Base-by-base conservation (phyloP, 2,888 invertebrate species). In the Drosophila eohydei region DNA sequence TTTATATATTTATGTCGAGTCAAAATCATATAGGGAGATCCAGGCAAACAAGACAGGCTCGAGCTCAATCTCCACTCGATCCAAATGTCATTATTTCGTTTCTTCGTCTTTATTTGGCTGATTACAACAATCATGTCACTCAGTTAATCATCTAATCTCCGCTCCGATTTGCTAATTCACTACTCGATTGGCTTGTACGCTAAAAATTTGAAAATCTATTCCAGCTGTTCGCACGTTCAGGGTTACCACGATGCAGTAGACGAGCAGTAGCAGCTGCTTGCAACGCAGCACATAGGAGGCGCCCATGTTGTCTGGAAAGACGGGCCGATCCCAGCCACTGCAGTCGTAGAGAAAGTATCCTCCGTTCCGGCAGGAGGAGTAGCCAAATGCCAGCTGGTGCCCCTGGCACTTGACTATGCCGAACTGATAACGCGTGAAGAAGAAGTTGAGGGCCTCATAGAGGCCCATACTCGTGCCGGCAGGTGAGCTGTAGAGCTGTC, bases 261-360 rank as follows among this genome's bases (percentile, higher is more conserved):
- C 92, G 11, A 96, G 92, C 60, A 95, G 92, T 71, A 94, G 94
- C 8, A 95, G 88, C 71, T 94, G 94, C 73, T 93, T 94, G 81
- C 94, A 94, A 69, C 95, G 94, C 64, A 95, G 89, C 32, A 95
- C 92, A 83, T 95, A 95, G 0, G 95, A 93, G 21, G 94, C 92
- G 11, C 94, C 94, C 86, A 94, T 93, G 12, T 94, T 93, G 0
- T 94, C 94, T 16, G 93, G 91, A 85, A 95, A 95, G 75, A 95
- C 88, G 0, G 95, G 95, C 4, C 93, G 90, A 1, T 95, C 95
- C 78, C 93, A 92, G 59, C 94, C 94, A 88, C 94, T 94, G 78
- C 95, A 95, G 80, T 95, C 95, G 83, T 94, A 95, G 94, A 95
- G 94, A 80, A 95, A 95, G 82, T 95, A 95, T 16, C 95, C 95